Base-by-base conservation (phyloP, 2,888 invertebrate species). In the Thymelicus sylvestris region DNA sequence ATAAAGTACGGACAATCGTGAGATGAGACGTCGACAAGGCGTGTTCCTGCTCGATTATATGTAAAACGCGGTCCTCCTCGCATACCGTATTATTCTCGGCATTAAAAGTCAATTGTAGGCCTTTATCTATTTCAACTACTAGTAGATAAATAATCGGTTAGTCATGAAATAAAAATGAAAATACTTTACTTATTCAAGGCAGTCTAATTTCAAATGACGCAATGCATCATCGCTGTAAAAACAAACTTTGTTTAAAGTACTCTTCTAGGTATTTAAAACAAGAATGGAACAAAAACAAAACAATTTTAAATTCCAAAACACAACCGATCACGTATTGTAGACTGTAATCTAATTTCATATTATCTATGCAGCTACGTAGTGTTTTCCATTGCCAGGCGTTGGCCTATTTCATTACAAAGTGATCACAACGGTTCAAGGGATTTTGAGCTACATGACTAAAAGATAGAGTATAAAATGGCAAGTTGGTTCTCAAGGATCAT, bases 11-110 rank as follows among this genome's bases (percentile, higher is more conserved):
- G 59, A 38, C 66, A 60, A 39, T 60, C 67, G 67, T 67, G 67
- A 67, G 60, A 50, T 67, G 67, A 60, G 67, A 48, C 67, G 7
- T 55, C 57, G 50, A 60, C 67, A 67, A 60, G 60, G 3, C 19
- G 15, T 60, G 67, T 60, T 67, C 67, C 60, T 67, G 67, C 19
- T 50, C 13, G 41, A 67, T 67, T 67, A 67, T 67, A 67, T 67
- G 67, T 60, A 50, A 67, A 67, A 60, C 60, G 39, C 7, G 15
- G 48, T 59, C 67, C 15, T 50, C 50, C 13, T 31, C 19, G 66
- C 66, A 59, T 59, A 48, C 48, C 7, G 66, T 48, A 59, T 66
- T 41, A 5, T 24, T 44, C 66, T 66, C 10, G 7, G 2, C 6
- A 47, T 0, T 15, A 66, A 19, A 19, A 19, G n/a, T 50, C 50